Conservation (phyloP, 2,113 vertebrate species). For the Protobothrops flavoviridis region DNA sequence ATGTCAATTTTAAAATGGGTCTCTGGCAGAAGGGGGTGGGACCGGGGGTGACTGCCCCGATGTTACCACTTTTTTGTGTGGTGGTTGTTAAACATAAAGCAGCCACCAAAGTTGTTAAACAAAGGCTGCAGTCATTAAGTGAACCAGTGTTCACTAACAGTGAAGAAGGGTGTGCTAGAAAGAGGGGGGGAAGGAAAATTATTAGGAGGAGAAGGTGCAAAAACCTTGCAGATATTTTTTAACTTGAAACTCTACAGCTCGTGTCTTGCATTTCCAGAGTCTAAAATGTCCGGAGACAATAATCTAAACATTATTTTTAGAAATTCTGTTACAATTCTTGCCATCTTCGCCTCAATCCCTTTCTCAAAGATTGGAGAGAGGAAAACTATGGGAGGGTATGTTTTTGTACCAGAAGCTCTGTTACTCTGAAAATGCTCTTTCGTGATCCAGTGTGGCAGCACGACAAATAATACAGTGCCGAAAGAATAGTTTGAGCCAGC, state of each 20-base stretch:
- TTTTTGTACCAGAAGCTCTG: slow-evolving; percentile 58
- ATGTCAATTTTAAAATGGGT: too few relatives aligned
- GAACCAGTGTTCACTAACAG: slow-evolving; percentile 13
- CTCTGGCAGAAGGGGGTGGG: too few relatives aligned
- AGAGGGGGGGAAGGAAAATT: slow-evolving; percentile 28
- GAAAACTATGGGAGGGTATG: slow-evolving; percentile 33
- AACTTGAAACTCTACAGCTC: slow-evolving; percentile 58
- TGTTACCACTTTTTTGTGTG: too few relatives aligned
- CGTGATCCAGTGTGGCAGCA: slow-evolving; percentile 58
- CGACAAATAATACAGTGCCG: slow-evolving; percentile 31
- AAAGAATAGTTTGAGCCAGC: background rate
- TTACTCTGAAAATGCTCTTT: slow-evolving; percentile 41
- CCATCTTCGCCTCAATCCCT: slow-evolving; percentile 24
- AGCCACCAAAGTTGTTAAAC: too few relatives aligned
- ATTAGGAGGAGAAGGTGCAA: slow-evolving; percentile 42
- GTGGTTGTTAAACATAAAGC: too few relatives aligned
- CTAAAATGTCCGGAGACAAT: slow-evolving; percentile 54
- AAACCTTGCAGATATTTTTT: slow-evolving; percentile 42
- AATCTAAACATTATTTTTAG: slow-evolving; percentile 30
- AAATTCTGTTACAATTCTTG: background rate
- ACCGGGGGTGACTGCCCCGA: too few relatives aligned
- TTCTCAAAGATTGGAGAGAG: slow-evolving; percentile 57
- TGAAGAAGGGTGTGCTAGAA: slow-evolving; percentile 14
- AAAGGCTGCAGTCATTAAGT: too few relatives aligned
- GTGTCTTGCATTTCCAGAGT: slow-evolving; percentile 37